Evolutionary conservation across 53 echinoderm and acorn worm species (phyloP), one percentile per base, ranked within the genome.

Genomic region (Patiria pectinifera): DNA sequence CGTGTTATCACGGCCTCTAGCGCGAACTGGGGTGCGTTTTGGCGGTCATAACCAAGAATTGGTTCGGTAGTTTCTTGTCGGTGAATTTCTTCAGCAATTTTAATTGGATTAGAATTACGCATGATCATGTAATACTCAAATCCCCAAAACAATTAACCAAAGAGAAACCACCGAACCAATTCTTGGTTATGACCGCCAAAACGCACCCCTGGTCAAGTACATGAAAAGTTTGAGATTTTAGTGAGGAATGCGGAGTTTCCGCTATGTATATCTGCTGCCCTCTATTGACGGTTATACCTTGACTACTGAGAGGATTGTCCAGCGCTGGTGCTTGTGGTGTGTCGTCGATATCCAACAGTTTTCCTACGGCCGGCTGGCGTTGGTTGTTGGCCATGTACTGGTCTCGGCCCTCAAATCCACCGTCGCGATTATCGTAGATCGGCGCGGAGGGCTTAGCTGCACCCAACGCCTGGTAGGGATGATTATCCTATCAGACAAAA

Each of bases 301-400:
- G 92, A 23, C 84, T 91, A 80, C 91, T 94, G 24, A 94, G 92
- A 6, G 94, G 94, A 24, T 94, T 94, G 19, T 94, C 94, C 62
- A 94, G 63, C 44, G 74, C 91, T 16, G 94, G 94, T 72, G 94
- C 94, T 35, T 80, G 86, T 16, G 94, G 91, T 5, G 83, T 91
- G 62, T 94, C 95, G n/a, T 91, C 94, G 4, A 94, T 83, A 49
- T 94, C 94, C 19, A 94, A 80, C 23, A 94, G 69, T 49, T 74
- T 86, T 8, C 92, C 94, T n/a, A 94, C 92, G 26, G 92, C 83
- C 9, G 94, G 94, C 59, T 94, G 94, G 25, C 92, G 75, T 72
- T 71, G 75, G 63, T 92, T 94, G 43, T 92, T 86, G 58, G 76
- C 60, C 70, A 91, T 21, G 11, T 86, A 76, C 8, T 94, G 86